Evolutionary conservation across 2,797 vertebrate species (phyloP), one percentile per base, ranked within the genome.

Genomic region (Lepus oiostolus): DNA sequence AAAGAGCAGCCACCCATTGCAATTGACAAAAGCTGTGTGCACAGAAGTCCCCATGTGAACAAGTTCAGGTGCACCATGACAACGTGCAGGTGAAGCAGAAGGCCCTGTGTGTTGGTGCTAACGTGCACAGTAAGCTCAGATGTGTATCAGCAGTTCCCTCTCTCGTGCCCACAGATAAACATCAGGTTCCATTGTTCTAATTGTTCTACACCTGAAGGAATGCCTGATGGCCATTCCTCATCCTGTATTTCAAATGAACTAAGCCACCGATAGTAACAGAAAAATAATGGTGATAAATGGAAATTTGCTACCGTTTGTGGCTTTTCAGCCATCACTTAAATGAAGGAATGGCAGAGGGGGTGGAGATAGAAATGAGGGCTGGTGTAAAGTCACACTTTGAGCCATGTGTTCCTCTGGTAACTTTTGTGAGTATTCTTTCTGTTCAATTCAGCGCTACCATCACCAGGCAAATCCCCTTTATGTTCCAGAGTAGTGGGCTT

Each of bases 371-470:
- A 92, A 62, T 58, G 19, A 50, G 42, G 16, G 52, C 60, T 8
- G 72, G 47, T 83, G 50, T 50, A 80, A 92, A 95, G 60, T 24
- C 94, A 19, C 83, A 35, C 68, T 96, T 74, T 52, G 52, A 90
- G 94, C 94, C 84, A 58, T 5, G 12, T 93, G 54, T 58, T 92
- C 22, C 58, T 95, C 80, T 14, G 4, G 77, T 94, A 93, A 91
- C 5, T 89, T 90, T 84, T 86, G 24, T 76, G 92, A 93, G 38
- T 92, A 95, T 84, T 81, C 35, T 94, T 97, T 96, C 91, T 88
- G 7, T 70, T n/a, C 47, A 91, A 35, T 88, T 92, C 82, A 83
- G 67, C 63, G 26, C 47, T 96, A 90, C 93, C 5, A 2, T 87
- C 92, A 97, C 47, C 70, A 92, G 60, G 21, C n/a, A 89, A 80